These are phyloP conservation scores for Cyprinus carpio DNA, from an alignment of 2,113 vertebrate species.

Conservation along the genomic window DNA sequence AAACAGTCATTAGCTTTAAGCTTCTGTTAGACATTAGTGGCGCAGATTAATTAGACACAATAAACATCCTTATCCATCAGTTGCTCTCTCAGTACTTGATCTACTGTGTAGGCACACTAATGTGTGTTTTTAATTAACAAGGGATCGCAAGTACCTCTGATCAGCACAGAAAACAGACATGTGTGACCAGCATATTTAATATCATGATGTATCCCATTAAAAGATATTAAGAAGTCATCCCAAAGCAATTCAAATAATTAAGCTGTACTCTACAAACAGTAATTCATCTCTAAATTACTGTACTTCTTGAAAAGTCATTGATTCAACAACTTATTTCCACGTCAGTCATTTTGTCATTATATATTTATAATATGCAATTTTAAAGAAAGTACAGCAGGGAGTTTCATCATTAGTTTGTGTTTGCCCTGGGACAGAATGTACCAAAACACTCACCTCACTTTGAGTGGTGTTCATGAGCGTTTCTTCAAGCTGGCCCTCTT, in stretches of 20 bases:
- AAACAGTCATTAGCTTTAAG: neutral
- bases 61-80: neutral
- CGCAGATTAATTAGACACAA: slow-evolving; percentile 9
- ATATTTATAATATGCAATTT: neutral
- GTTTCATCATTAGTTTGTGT: neutral
- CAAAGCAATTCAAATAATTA: slow-evolving; percentile 3
- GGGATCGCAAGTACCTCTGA: neutral
- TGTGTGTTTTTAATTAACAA: neutral
- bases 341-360: neutral
- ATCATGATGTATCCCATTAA: neutral
- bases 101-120: neutral
- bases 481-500: slow-evolving; percentile 73
- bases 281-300: neutral
- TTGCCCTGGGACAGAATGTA: neutral
- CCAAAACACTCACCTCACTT: slow-evolving; percentile 61
- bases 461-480: slow-evolving; percentile 33
- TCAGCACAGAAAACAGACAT: neutral
- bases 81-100: neutral
- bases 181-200: slow-evolving; percentile 1
- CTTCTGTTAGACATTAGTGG: neutral
- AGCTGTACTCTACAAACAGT: neutral
- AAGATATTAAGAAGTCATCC: neutral
- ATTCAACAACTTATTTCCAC: neutral
- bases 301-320: neutral
- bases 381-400: neutral